phyloP scores from a whole-genome alignment of 2,888 invertebrate species.

The Nasonia oneida region DNA sequence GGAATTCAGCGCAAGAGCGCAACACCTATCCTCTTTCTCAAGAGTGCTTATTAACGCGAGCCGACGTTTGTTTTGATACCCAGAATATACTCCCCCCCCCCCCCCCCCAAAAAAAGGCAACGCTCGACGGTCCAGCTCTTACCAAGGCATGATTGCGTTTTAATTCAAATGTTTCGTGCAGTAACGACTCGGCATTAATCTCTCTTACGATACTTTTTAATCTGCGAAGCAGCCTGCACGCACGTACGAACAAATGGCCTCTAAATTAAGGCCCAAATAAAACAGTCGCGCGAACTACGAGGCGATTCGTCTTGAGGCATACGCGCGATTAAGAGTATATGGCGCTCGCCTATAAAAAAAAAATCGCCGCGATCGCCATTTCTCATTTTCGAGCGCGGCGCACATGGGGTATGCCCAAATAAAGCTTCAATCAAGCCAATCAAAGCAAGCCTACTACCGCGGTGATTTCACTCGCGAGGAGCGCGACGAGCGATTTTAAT shows the following conservation, averaged over 20 bases:
- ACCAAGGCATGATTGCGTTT: constrained; percentile 29
- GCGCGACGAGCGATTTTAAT: constrained; percentile 42
- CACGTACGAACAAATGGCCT: neutral
- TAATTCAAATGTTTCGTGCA: constrained; percentile 44
- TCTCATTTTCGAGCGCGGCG: constrained; percentile 36
- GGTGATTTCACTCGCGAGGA: constrained; percentile 43
- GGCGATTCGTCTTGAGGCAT: constrained; percentile 32
- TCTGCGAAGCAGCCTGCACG: neutral
- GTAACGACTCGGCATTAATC: constrained; percentile 43
- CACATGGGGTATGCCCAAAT: constrained; percentile 32
- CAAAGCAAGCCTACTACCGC: neutral
- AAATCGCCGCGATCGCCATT: constrained; percentile 19
- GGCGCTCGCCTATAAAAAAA: neutral
- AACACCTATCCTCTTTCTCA: neutral
- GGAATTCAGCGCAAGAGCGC: constrained; percentile 2
- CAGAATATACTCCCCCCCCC: neutral
- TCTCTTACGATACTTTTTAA: constrained; percentile 7
- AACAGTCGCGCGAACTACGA: neutral
- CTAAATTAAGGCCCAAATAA: constrained; percentile 36
- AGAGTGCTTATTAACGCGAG: constrained; percentile 30
- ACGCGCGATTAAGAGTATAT: neutral
- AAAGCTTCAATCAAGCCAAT: constrained; percentile 44
- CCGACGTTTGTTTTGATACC: constrained; percentile 10
- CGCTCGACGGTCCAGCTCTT: neutral
- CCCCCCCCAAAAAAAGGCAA: neutral